Evolutionary conservation across 2,797 vertebrate species (phyloP).

Genomic region (Selene dorsalis): DNA sequence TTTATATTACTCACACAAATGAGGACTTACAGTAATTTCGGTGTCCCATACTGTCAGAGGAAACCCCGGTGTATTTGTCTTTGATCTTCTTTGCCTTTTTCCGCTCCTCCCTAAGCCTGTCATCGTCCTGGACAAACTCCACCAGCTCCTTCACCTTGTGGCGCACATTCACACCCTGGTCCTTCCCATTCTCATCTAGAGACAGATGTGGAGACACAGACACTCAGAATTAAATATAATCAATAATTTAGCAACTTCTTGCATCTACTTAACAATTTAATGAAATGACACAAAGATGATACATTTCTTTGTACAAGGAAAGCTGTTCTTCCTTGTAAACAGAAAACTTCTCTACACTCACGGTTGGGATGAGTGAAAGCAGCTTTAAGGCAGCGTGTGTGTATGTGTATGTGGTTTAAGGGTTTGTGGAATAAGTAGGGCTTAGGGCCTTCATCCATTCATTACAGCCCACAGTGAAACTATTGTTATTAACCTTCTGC

Average conservation of each 20-base stretch:
- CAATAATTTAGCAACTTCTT: background rate
- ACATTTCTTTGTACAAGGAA: background rate
- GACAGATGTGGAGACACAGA: background rate
- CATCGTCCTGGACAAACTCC: conserved; percentile 96
- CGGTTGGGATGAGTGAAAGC: conserved; percentile 48
- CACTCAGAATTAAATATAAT: background rate
- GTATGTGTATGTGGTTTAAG: conserved; percentile 38
- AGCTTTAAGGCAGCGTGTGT: conserved; percentile 40
- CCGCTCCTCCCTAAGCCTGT: conserved; percentile 94
- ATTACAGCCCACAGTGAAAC: conserved; percentile 60
- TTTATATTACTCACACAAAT: background rate
- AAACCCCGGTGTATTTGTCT: conserved; percentile 97
- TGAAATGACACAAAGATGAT: background rate
- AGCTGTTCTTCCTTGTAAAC: conserved; percentile 25
- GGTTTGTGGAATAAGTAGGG: conserved; percentile 57
- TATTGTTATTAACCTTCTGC: conserved; percentile 39
- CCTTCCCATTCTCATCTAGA: conserved; percentile 97
- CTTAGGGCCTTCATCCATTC: conserved; percentile 53
- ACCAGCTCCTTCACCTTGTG: conserved; percentile 99
- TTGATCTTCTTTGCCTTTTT: conserved; percentile 99
- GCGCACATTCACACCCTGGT: conserved; percentile 98
- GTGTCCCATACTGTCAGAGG: conserved; percentile 92
- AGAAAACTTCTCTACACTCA: conserved; percentile 28
- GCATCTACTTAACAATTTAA: background rate
- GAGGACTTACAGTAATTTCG: conserved; percentile 89